Conservation (phyloP, 2,888 invertebrate species). For the Thumatha senex region DNA sequence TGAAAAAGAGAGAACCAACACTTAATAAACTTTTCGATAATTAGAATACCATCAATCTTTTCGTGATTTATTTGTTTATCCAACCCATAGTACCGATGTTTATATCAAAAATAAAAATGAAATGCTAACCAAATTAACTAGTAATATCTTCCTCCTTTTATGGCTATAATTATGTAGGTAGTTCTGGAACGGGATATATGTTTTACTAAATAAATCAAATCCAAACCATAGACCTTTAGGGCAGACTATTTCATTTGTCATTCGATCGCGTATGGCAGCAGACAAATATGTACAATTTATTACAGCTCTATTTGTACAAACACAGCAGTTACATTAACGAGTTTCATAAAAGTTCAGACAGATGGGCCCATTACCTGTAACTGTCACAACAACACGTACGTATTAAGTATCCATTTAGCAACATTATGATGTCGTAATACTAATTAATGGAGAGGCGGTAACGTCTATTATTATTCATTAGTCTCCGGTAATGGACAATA, state of each 20-base stretch:
- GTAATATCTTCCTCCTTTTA: too few species aligned
- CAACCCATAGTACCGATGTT: too few species aligned
- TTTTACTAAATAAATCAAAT: neutral
- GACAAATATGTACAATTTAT: neutral
- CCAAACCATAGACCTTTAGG: too few species aligned
- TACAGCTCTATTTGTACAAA: constrained; percentile 5
- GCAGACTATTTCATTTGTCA: neutral
- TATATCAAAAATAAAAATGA: too few species aligned
- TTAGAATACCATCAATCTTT: too few species aligned
- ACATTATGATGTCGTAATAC: neutral
- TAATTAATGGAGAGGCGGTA: constrained; percentile 3
- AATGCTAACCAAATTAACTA: too few species aligned
- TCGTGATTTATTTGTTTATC: too few species aligned
- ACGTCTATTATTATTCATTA: neutral
- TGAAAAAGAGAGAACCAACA: too few species aligned
- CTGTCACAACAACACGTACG: constrained; percentile 7
- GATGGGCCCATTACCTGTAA: constrained; percentile 16
- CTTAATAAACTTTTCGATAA: too few species aligned
- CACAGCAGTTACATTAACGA: constrained; percentile 15
- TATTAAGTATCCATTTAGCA: constrained; percentile 2
- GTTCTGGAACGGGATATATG: neutral
- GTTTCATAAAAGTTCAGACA: constrained; percentile 17
- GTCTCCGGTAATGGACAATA: too few species aligned
- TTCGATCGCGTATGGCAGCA: neutral
- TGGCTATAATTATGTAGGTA: too few species aligned